phyloP scores from a whole-genome alignment of 2,113 vertebrate genomes.

The Oryzias melastigma region DNA sequence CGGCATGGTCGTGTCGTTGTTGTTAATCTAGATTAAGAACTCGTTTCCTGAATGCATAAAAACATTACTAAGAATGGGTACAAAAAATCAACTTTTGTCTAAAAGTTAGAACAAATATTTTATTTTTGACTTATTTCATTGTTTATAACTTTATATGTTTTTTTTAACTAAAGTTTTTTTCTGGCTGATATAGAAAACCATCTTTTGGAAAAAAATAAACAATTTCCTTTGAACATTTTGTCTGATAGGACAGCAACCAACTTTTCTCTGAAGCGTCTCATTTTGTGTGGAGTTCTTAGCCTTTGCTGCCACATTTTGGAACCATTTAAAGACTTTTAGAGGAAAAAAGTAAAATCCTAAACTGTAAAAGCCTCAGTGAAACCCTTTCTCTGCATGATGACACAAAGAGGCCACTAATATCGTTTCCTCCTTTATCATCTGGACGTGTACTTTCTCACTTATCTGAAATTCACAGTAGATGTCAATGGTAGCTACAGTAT shows the following conservation, averaged over 20 bases:
- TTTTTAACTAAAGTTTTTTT: neutral
- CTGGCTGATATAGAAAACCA: neutral
- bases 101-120: neutral
- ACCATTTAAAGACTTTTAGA: constrained; percentile 67
- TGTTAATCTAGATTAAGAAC: constrained; percentile 32
- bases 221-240: constrained; percentile 55
- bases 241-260: constrained; percentile 49
- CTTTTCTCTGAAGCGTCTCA: constrained; percentile 46
- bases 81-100: neutral
- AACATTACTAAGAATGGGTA: constrained; percentile 4
- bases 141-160: neutral
- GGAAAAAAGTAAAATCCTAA: constrained; percentile 62
- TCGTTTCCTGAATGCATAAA: constrained; percentile 34
- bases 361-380: constrained; percentile 66
- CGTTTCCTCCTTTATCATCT: constrained; percentile 60
- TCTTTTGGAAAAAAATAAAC: neutral
- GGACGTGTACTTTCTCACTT: constrained; percentile 61
- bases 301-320: constrained; percentile 69
- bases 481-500: too few relatives aligned
- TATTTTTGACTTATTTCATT: neutral
- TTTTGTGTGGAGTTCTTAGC: constrained; percentile 64
- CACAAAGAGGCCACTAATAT: constrained; percentile 72
- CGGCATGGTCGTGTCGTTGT: constrained; percentile 44
- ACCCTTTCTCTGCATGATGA: constrained; percentile 72
- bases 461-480: constrained; percentile 62